These are phyloP conservation scores for Melinaea menophilus DNA, from an alignment of 2,888 invertebrate species.

Conservation along the genomic window DNA sequence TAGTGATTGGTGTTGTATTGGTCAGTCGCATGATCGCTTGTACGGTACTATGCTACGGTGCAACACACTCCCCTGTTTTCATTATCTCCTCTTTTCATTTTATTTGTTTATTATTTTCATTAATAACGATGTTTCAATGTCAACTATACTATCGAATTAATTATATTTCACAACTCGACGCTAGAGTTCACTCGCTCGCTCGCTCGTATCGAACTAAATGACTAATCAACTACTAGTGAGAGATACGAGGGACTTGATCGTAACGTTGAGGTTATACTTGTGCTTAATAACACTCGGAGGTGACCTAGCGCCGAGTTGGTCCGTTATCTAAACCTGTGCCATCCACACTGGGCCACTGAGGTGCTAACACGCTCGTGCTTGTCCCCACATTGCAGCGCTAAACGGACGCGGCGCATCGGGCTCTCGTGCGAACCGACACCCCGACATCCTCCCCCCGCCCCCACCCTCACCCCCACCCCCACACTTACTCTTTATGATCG, in stretches of 20 bases:
- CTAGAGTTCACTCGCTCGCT: conserved; percentile 4
- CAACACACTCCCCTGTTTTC: conserved; percentile 22
- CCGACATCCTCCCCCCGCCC: conserved; percentile 36
- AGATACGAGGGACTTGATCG: no score
- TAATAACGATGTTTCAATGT: conserved; percentile 38
- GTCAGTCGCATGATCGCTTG: conserved; percentile 20
- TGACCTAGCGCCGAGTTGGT: conserved; percentile 11
- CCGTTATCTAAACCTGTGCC: conserved; percentile 12
- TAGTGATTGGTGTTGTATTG: conserved; percentile 11
- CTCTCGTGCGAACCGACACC: conserved; percentile 61
- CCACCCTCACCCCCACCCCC: conserved; percentile 40
- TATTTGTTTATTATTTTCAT: conserved; percentile 37
- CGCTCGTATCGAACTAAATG: no score
- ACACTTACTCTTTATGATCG: conserved; percentile 55
- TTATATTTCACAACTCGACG: conserved; percentile 21
- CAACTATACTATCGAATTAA: conserved; percentile 29
- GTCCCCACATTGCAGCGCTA: conserved; percentile 78
- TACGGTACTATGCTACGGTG: conserved; percentile 1
- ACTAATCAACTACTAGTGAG: no score
- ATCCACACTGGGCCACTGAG: conserved; percentile 53
- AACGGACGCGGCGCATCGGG: conserved; percentile 65
- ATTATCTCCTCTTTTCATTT: conserved; percentile 24
- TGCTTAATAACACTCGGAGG: no score
- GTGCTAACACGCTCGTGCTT: conserved; percentile 75
- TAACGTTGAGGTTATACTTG: no score